Evolutionary conservation across 2,888 invertebrate genomes (phyloP).

Genomic region (Candidula unifasciata): DNA sequence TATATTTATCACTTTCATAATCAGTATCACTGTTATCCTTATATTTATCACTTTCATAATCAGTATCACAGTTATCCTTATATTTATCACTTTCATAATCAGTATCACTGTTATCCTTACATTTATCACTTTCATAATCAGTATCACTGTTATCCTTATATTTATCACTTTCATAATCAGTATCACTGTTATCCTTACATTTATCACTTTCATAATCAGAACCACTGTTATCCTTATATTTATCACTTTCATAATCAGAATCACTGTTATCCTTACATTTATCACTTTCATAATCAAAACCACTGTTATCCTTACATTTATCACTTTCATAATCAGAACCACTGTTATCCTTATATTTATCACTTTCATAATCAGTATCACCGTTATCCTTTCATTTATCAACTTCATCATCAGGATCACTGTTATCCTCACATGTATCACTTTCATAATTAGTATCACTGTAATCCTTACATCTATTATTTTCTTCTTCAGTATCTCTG

Average conservation of each 20-base stretch:
- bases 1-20: neutral
- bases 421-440: neutral
- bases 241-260: neutral
- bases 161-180: too few species aligned
- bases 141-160: too few species aligned
- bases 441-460: neutral
- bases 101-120: neutral
- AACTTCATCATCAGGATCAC: neutral
- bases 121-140: too few species aligned
- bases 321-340: neutral
- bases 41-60: neutral
- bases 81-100: neutral
- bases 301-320: too few species aligned
- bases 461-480: neutral
- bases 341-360: neutral
- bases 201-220: too few species aligned
- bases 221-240: neutral
- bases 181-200: too few species aligned
- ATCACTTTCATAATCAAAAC: too few species aligned
- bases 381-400: neutral
- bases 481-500: neutral
- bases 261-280: neutral
- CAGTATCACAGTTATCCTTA: neutral
- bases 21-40: neutral
- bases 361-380: neutral